Evolutionary conservation across 2,888 invertebrate genomes (phyloP).

Genomic region (Agrochola litura): DNA sequence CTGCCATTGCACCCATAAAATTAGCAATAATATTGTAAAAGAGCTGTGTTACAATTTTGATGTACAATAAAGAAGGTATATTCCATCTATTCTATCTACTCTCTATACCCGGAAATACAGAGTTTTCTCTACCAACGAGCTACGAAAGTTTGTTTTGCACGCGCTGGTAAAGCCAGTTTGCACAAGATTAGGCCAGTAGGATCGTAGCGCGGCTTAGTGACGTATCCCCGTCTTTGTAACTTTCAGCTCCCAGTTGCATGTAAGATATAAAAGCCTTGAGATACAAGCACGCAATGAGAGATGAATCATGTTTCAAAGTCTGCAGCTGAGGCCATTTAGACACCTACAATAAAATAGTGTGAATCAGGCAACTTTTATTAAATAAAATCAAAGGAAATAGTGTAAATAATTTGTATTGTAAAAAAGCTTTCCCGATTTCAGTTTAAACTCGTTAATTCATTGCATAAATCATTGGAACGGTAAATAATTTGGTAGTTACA

Average conservation of each 20-base stretch:
- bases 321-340: background rate
- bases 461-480: constrained; percentile 19
- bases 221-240: constrained; percentile 8
- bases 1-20: background rate
- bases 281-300: constrained; percentile 2
- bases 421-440: constrained; percentile 6
- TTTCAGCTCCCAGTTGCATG: constrained; percentile 7
- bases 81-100: background rate
- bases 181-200: constrained; percentile 11
- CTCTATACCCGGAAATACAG: background rate
- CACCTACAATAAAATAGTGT: background rate
- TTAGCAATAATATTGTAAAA: background rate
- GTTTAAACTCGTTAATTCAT: constrained; percentile 20
- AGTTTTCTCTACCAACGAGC: background rate
- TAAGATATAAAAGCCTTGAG: constrained; percentile 4
- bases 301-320: background rate
- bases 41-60: background rate
- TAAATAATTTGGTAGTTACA: constrained; percentile 17
- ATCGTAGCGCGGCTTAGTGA: constrained; percentile 13
- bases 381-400: constrained; percentile 1
- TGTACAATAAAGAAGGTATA: background rate
- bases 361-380: background rate
- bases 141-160: constrained; percentile 1
- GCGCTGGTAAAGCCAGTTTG: constrained; percentile 30
- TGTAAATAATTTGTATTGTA: background rate